Conservation (phyloP, 2,113 vertebrate species). For the Furnarius figulus region DNA sequence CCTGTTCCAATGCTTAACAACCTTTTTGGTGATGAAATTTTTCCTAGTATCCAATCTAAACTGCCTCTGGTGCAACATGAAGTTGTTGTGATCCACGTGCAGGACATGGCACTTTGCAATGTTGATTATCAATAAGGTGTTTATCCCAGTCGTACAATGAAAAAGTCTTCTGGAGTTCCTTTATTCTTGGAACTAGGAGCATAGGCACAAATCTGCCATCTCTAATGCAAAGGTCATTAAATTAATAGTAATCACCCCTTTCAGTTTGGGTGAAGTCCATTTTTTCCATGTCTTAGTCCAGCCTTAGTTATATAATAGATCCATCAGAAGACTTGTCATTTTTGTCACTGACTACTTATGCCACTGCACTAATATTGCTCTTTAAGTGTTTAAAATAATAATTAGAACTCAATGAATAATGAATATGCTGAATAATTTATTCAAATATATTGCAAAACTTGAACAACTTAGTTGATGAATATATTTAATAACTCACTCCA, state of each 20-base stretch:
- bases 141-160: background rate
- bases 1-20: background rate
- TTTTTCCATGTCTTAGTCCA: background rate
- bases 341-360: background rate
- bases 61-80: background rate
- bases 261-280: background rate
- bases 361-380: background rate
- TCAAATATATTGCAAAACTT: slow-evolving; percentile 30
- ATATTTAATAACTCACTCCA: slow-evolving; percentile 54
- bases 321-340: background rate
- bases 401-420: slow-evolving; percentile 49
- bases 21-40: background rate
- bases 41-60: background rate
- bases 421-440: slow-evolving; percentile 35
- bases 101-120: background rate
- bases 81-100: background rate
- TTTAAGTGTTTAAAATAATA: slow-evolving; percentile 41
- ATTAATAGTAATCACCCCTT: background rate
- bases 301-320: background rate
- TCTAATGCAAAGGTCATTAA: background rate
- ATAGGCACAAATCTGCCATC: background rate
- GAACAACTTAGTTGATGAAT: slow-evolving; percentile 43
- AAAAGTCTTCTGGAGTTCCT: background rate
- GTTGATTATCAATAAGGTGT: background rate
- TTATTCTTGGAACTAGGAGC: background rate